These are phyloP conservation scores for Chaetodon trifascialis DNA, from an alignment of 2,113 vertebrate species.

Conservation along the genomic window DNA sequence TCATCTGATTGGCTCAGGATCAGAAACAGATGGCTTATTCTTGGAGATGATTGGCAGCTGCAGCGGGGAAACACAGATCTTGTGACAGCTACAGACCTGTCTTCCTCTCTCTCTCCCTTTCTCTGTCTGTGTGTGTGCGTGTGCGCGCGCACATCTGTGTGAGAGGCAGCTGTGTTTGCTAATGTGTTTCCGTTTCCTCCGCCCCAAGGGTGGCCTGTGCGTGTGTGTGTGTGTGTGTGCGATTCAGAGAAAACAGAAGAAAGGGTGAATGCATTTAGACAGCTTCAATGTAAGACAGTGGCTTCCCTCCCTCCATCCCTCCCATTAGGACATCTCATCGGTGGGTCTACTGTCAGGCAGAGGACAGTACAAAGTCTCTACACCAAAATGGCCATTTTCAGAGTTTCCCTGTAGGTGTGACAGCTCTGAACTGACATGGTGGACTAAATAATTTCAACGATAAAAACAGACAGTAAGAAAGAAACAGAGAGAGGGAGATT, in stretches of 20 bases:
- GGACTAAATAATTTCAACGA: not conserved
- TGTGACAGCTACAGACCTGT: slow-evolving; percentile 34
- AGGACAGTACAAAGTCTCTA: slow-evolving; percentile 6
- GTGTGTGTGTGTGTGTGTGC: slow-evolving; percentile 5
- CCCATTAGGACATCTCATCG: slow-evolving; percentile 7
- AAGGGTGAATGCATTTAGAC: slow-evolving; percentile 31
- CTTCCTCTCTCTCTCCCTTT: slow-evolving; percentile 9
- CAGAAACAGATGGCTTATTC: slow-evolving; percentile 72
- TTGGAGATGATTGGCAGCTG: slow-evolving; percentile 64
- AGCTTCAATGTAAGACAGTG: slow-evolving; percentile 29
- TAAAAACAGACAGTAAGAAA: slow-evolving; percentile 4
- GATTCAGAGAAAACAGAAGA: not conserved
- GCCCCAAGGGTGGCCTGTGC: slow-evolving; percentile 11
- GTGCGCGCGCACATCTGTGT: slow-evolving; percentile 52
- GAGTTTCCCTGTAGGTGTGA: slow-evolving; percentile 22
- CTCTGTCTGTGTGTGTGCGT: not conserved
- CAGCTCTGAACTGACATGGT: not conserved
- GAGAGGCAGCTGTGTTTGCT: slow-evolving; percentile 66
- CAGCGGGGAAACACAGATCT: not conserved
- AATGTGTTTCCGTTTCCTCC: slow-evolving; percentile 45
- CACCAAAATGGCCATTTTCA: not conserved
- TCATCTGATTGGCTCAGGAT: slow-evolving; percentile 60
- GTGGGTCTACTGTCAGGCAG: slow-evolving; percentile 30
- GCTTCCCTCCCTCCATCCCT: slow-evolving; percentile 26
- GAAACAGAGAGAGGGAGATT: not conserved